Base-by-base conservation (phyloP, 2,113 vertebrate genomes). In the Anguilla rostrata region DNA sequence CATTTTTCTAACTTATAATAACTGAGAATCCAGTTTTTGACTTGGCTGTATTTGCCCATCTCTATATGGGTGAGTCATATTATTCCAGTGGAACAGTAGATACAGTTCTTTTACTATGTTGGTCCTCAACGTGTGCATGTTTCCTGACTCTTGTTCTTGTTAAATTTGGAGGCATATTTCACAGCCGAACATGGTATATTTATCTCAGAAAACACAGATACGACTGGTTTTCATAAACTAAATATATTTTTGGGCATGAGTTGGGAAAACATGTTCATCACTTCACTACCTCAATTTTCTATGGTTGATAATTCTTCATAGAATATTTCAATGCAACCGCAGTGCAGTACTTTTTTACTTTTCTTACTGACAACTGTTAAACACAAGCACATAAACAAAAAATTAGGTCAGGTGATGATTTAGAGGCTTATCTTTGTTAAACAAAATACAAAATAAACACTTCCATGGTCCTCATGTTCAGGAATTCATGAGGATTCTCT, bases 251-350 rank as follows among this genome's bases (percentile, higher is more conserved):
- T 20, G n/a, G 15, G 60, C 29, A n/a, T 71, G 2, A 29, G 8
- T 49, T 57, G 12, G 78, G 82, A 84, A 57, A 84, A 60, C 79
- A 46, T 75, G 41, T 29, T 43, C 46, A 46, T 57, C 49, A 86
- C 78, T 22, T 46, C 20, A 34, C 88, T 91, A 90, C 90, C 92
- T 92, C 90, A 89, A 82, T 83, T 80, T 60, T 84, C 82, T 53
- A 34, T 57, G 22, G 29, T 40, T 46, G n/a, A 29, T 78, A 34
- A 86, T 81, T 41, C 43, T 81, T 40, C 63, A 7, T 9, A 7
- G 81, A 15, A 22, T 87, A 46, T 80, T 85, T 26, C 84, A 46
- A 80, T 29, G 78, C 20, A 78, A 81, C 1, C 57, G 4, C 49
- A 81, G 46, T 85, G 49, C 53, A n/a, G 22, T 60, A 80, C 78